Evolutionary conservation across 2,888 invertebrate species (phyloP), one percentile per base, ranked within the genome.

Genomic region (Trichacis sp.): DNA sequence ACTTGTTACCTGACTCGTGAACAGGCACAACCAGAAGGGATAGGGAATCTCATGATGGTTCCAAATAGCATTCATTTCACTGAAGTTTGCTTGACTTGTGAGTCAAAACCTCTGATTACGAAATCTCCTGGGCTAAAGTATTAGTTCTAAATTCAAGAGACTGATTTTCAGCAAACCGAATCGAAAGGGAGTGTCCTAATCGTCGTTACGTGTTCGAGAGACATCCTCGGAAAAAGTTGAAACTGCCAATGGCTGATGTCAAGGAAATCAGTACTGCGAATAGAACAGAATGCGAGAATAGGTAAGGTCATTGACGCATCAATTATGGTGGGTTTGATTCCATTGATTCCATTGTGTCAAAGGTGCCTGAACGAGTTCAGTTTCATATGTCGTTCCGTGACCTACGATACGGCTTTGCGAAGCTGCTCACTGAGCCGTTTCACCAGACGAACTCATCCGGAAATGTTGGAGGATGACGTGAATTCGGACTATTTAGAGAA

Each of bases 401-500:
- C 94, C 0, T 96, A 90, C 77, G 94, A 95, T 79, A 89, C 92
- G 0, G 89, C 90, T 0, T 87, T 92, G 77, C 88, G 93, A 64
- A 93, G 91, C 45, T 96, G 96, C 78, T 91, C 91, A 6, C 84
- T 96, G 30, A 94, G 94, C 79, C 86, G 90, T 70, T 94, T 94
- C 78, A 96, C 95, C 0, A 87, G 95, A 74, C 87, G 95, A 77
- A 94, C 95, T 0, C 94, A 95, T 82, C 94, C 95, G 0, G 93
- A 94, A 76, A 85, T 93, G 9, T 85, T 95, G 47, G 92, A 93
- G 82, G 93, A 95, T 75, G 94, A 95, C 80, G 91, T 94, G 1
- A 93, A 93, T 80, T 91, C 93, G 0, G 95, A 96, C 82, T 96
- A 96, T 83, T 86, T 96, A 77, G 96, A 96, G 87, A 96, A 96